phyloP scores from a whole-genome alignment of 35 echinoderm and acorn worm species.

The Holothuria glaberrima region DNA sequence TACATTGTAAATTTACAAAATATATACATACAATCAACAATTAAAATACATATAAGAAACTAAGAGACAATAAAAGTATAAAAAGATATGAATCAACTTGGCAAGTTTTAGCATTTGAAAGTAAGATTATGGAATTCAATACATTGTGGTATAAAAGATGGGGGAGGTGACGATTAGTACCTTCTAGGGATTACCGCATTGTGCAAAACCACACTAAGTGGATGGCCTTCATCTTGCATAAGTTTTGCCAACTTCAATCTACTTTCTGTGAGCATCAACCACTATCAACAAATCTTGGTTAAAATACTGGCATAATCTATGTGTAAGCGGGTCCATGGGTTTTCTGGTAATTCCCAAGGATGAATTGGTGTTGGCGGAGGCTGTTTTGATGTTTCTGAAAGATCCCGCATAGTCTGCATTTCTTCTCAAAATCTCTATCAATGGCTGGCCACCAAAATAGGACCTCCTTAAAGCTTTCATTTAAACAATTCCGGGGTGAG shows the following conservation, averaged over 20 bases:
- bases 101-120: too few relatives aligned
- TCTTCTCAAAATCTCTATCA: constrained; percentile 32
- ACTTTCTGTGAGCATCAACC: constrained; percentile 55
- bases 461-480: constrained; percentile 33
- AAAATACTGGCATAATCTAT: constrained; percentile 43
- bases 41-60: too few relatives aligned
- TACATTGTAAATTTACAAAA: too few relatives aligned
- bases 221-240: too few relatives aligned
- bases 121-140: too few relatives aligned
- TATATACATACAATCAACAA: too few relatives aligned
- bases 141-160: too few relatives aligned
- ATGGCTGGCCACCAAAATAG: constrained; percentile 65
- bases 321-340: constrained; percentile 46
- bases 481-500: constrained; percentile 66
- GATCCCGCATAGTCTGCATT: neutral
- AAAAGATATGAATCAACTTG: too few relatives aligned
- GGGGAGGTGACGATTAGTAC: too few relatives aligned
- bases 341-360: constrained; percentile 49
- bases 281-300: constrained; percentile 20
- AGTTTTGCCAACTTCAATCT: constrained; percentile 34
- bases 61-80: too few relatives aligned
- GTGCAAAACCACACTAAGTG: too few relatives aligned
- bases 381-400: constrained; percentile 45
- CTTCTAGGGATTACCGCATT: too few relatives aligned
- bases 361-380: constrained; percentile 1